A percentile compares a stretch with the other conserved stretches of the same genome.
Conservation (phyloP, 2,888 invertebrate genomes). For the Leptinotarsa haldemani region DNA sequence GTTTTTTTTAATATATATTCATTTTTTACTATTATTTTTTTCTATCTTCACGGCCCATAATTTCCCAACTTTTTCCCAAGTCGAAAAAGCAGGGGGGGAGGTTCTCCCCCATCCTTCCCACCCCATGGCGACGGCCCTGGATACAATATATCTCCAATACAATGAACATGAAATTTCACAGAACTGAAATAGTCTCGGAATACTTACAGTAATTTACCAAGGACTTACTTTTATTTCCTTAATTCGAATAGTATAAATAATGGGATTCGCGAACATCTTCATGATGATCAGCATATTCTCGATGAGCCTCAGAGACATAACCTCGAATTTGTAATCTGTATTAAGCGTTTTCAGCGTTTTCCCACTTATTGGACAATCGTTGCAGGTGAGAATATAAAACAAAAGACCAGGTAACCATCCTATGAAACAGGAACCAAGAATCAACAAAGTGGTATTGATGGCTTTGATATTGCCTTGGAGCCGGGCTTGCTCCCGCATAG, state of each 20-base stretch:
- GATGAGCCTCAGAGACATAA: constrained; percentile 50
- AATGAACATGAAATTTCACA: too few relatives aligned
- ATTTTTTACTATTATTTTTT: too few relatives aligned
- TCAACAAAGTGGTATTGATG: constrained; percentile 72
- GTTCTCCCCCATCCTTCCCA: too few relatives aligned
- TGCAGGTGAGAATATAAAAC: constrained; percentile 70
- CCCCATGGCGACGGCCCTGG: too few relatives aligned
- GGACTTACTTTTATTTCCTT: constrained; percentile 71
- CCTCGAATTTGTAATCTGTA: constrained; percentile 47
- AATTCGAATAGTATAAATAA: constrained; percentile 76
- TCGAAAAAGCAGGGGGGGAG: too few relatives aligned
- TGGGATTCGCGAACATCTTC: constrained; percentile 74
- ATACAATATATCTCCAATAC: too few relatives aligned
- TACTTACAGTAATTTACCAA: too few relatives aligned
- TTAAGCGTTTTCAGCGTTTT: constrained; percentile 48
- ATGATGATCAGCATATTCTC: constrained; percentile 71
- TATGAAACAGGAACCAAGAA: constrained; percentile 71
- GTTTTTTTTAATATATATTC: too few relatives aligned
- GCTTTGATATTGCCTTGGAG: constrained; percentile 69
- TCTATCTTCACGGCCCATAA: too few relatives aligned
- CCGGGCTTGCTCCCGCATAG: constrained; percentile 59
- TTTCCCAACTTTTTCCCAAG: too few relatives aligned
- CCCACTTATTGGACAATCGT: constrained; percentile 57
- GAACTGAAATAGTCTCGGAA: too few relatives aligned
- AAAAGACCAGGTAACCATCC: constrained; percentile 75